These are phyloP conservation scores for Caenorhabditis elegans DNA, from an alignment of 1,140 invertebrate genomes.

Conservation along the genomic window WBcel235 BX284603.4:4843501-4844000, in stretches of 20 bases:
- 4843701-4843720: neutral
- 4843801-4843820: neutral
- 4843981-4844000: neutral
- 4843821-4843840: neutral
- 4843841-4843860: neutral
- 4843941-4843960: neutral
- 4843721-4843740: neutral
- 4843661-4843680: neutral
- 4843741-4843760: too few relatives aligned
- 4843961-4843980: neutral
- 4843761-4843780: neutral
- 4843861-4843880: neutral
- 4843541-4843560: neutral
- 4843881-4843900: neutral
- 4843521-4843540: neutral
- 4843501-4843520: neutral
- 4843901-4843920: neutral
- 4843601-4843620: neutral
- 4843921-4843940: neutral
- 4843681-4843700: neutral
- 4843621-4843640: neutral
- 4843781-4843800: neutral
- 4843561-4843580: neutral
- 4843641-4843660: neutral
- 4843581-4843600: neutral